Evolutionary conservation across 2,113 vertebrate species (phyloP), one percentile per base, ranked within the genome.

Genomic region (Lasiurus borealis): DNA sequence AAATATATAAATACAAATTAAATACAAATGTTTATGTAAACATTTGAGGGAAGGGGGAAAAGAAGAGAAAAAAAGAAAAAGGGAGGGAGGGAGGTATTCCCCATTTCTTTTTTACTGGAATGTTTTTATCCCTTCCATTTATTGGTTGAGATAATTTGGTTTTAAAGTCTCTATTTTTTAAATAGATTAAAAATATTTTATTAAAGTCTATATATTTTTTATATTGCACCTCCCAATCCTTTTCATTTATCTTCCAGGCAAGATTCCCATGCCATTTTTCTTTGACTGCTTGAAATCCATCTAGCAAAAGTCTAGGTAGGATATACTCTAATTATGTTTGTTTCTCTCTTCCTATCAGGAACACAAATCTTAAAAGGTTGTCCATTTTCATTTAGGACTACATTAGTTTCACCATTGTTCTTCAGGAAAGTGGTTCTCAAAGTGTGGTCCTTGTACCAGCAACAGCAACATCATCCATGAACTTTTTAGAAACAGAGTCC

Each of bases 231-330:
- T 71, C n/a, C 16, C 40, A 94, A 62, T 31, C 71, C n/a, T 94
- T 92, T 34, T 46, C 50, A 83, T 69, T 84, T 80, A 62, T 57
- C 46, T 95, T 88, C 40, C 82, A 77, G 31, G 31, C 4, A 34
- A 86, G 66, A 95, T 90, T 69, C 18, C n/a, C 64, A 73, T 62
- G 57, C 25, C 31, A 76, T 69, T 85, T 93, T 93, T 94, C 72
- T 92, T 62, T 21, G 12, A 75, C 29, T 75, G 0, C 64, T 96
- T 88, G 31, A 88, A 88, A 84, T 59, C 27, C 15, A 90, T 34
- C 36, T 84, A 50, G 34, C 64, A 87, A 88, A 93, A 91, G 36
- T 57, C 21, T 48, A 82, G 36, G 50, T 48, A 82, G 36, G 50
- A 48, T 71, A 77, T 46, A 75, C 62, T 78, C 18, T 87, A 68